Percentiles rank a stretch among this genome's conserved stretches.
phyloP scores from a whole-genome alignment of 2,888 invertebrate genomes.

The Hydrotaea diabolus region DNA sequence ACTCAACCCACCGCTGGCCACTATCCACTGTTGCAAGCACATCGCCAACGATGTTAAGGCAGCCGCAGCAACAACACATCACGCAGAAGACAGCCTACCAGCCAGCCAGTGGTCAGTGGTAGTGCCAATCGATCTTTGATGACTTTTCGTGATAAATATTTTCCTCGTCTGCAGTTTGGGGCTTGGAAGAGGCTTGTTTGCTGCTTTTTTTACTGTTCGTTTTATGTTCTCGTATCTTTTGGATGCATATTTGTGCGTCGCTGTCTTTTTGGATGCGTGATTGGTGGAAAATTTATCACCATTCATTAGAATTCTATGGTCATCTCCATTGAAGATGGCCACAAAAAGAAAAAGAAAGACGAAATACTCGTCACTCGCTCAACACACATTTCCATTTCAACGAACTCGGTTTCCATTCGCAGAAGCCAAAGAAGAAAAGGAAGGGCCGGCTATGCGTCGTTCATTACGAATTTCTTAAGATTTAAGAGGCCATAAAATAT shows the following conservation, averaged over 20 bases:
- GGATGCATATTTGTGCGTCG: conserved; percentile 47
- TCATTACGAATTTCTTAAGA: conserved; percentile 17
- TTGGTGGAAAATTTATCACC: conserved; percentile 75
- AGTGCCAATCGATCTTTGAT: conserved; percentile 77
- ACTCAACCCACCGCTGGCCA: conserved; percentile 27
- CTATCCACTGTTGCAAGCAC: conserved; percentile 30
- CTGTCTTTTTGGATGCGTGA: conserved; percentile 67
- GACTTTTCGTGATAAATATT: conserved; percentile 74
- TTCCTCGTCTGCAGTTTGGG: conserved; percentile 47
- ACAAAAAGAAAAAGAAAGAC: neutral
- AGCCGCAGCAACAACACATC: conserved; percentile 49
- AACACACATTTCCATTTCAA: neutral
- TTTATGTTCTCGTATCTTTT: conserved; percentile 22
- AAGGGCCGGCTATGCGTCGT: neutral
- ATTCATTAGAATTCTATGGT: conserved; percentile 76
- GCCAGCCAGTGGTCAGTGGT: conserved; percentile 52
- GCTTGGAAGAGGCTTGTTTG: conserved; percentile 41
- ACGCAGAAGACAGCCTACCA: neutral
- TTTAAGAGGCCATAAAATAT: conserved; percentile 14
- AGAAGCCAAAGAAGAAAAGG: conserved; percentile 1
- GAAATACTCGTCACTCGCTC: conserved; percentile 3
- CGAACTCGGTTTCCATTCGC: neutral
- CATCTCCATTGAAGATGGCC: conserved; percentile 50
- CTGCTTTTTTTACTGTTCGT: conserved; percentile 1
- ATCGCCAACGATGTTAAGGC: conserved; percentile 33